Evolutionary conservation across 2,113 vertebrate genomes (phyloP).

Genomic region (Rana temporaria): DNA sequence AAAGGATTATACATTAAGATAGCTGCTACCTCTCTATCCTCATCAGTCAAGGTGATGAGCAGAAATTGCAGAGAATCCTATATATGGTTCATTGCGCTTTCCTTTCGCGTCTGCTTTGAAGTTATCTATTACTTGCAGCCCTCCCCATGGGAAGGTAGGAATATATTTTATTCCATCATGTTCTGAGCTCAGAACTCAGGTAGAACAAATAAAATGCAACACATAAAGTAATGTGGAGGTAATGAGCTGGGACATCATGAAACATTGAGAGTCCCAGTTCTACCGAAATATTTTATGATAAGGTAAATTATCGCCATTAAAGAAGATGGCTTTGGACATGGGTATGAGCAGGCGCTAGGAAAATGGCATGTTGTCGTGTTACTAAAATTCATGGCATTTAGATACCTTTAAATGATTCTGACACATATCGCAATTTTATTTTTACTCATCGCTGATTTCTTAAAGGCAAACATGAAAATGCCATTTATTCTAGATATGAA

Average conservation of each 20-base stretch:
- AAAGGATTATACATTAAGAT: conserved; percentile 53
- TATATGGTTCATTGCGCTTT: conserved; percentile 54
- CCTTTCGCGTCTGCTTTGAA: conserved; percentile 61
- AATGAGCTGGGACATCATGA: conserved; percentile 47
- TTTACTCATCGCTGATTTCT: too few relatives aligned
- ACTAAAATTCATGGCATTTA: conserved; percentile 31
- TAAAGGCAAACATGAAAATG: too few relatives aligned
- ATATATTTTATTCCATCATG: conserved; percentile 57
- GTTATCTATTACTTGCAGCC: conserved; percentile 60
- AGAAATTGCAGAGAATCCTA: conserved; percentile 54
- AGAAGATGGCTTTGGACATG: neutral
- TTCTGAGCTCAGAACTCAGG: conserved; percentile 56
- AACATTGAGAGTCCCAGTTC: conserved; percentile 17
- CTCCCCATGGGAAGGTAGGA: conserved; percentile 57
- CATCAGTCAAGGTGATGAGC: conserved; percentile 61
- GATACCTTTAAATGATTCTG: conserved; percentile 40
- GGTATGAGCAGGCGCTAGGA: neutral
- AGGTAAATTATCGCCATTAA: conserved; percentile 24
- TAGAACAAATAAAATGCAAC: conserved; percentile 52
- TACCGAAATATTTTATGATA: conserved; percentile 18
- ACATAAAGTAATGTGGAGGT: conserved; percentile 42
- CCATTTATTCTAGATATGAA: too few relatives aligned
- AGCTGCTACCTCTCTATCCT: conserved; percentile 56
- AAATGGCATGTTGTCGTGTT: conserved; percentile 31
- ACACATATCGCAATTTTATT: neutral